Evolutionary conservation across 1,140 invertebrate genomes (phyloP).

Genomic region (Drosophila subpulchrella): DNA sequence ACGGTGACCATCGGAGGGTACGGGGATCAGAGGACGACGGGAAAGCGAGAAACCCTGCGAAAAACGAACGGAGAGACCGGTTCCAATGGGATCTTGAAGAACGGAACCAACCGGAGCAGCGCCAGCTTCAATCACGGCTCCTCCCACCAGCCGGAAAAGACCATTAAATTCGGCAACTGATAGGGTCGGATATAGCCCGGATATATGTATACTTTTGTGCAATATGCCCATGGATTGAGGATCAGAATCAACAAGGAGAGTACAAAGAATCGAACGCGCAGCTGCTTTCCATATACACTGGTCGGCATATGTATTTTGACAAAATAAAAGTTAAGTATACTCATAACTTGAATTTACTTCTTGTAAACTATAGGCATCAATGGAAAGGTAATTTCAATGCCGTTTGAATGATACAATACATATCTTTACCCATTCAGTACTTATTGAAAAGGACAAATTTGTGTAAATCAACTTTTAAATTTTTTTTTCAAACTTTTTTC

Average conservation of each 20-base stretch:
- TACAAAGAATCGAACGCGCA: constrained; percentile 42
- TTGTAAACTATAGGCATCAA: too few species aligned
- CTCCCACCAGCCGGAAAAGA: constrained; percentile 60
- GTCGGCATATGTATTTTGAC: too few species aligned
- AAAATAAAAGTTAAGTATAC: too few species aligned
- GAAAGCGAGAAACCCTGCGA: constrained; percentile 85
- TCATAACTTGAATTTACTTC: too few species aligned
- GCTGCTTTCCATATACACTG: constrained; percentile 24
- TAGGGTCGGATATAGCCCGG: too few species aligned
- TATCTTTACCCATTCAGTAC: too few species aligned
- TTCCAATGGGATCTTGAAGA: constrained; percentile 77
- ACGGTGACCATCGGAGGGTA: constrained; percentile 90
- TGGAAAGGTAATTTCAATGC: too few species aligned
- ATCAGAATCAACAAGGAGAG: constrained; percentile 13
- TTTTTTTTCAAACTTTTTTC: too few species aligned
- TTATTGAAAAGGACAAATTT: too few species aligned
- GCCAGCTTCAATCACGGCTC: constrained; percentile 55
- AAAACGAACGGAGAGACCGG: constrained; percentile 45
- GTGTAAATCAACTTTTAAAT: too few species aligned
- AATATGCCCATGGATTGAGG: constrained; percentile 42
- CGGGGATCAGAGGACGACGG: constrained; percentile 78
- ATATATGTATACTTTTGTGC: constrained; percentile 45
- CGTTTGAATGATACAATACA: too few species aligned
- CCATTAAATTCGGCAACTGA: constrained; percentile 81
- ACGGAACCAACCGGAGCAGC: constrained; percentile 64